Evolutionary conservation across 1,140 invertebrate genomes (phyloP).

Genomic region (Diplogasteroides magnus): DNA sequence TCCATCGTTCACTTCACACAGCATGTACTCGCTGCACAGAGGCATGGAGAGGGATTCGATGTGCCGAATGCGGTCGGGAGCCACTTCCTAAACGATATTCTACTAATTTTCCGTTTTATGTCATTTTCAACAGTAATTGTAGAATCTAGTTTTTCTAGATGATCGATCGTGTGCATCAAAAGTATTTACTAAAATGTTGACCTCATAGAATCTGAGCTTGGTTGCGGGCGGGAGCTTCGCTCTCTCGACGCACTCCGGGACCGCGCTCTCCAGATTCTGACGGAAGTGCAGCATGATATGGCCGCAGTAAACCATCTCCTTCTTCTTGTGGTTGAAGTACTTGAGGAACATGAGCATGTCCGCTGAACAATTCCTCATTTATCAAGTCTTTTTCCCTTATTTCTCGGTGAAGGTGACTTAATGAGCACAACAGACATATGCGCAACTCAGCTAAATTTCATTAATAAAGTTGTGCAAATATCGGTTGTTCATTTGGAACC

Average conservation of each 20-base stretch:
- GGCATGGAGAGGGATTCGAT: conserved; percentile 12
- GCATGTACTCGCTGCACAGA: conserved; percentile 12
- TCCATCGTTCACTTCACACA: conserved; percentile 38
- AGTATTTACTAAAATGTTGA: conserved; percentile 4
- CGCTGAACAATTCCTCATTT: conserved; percentile 1
- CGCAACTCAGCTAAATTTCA: no score
- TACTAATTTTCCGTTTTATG: background rate
- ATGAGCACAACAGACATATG: no score
- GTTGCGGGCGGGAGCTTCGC: no score
- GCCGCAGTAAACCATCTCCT: conserved; percentile 16
- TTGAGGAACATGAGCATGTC: conserved; percentile 32
- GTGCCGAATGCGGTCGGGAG: conserved; percentile 31
- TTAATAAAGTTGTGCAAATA: no score
- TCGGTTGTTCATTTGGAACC: no score
- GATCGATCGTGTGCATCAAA: no score
- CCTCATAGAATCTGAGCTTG: conserved; percentile 25
- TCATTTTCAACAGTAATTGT: background rate
- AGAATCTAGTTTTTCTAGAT: no score
- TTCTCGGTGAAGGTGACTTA: conserved; percentile 1
- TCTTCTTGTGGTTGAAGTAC: conserved; percentile 26
- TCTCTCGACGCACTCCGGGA: no score
- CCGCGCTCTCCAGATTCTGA: no score
- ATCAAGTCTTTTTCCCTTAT: background rate
- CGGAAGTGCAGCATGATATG: conserved; percentile 18
- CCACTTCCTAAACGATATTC: conserved; percentile 26